Percentiles rank a stretch among this genome's conserved stretches.
Conservation (phyloP, 2,113 vertebrate genomes). For the Forbesichthys agassizii region DNA sequence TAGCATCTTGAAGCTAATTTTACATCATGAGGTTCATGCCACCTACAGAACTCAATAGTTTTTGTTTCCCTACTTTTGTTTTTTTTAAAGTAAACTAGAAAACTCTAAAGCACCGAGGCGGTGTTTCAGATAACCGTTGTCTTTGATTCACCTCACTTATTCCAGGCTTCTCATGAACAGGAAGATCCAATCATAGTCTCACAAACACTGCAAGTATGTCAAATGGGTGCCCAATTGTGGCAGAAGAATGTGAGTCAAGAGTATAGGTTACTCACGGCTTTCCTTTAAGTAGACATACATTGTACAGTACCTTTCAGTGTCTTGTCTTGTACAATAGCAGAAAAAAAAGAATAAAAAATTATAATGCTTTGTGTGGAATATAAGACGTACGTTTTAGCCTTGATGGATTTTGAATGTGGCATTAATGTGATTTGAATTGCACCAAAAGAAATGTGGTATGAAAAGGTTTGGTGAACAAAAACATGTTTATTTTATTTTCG, state of each 20-base stretch:
- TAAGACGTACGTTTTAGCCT: constrained; percentile 24
- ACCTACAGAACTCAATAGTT: not conserved
- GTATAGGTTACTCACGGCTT: constrained; percentile 24
- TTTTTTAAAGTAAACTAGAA: too few relatives aligned
- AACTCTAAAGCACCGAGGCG: too few relatives aligned
- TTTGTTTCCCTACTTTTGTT: not conserved
- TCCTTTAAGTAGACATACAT: constrained; percentile 8
- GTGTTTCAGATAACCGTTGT: constrained; percentile 5
- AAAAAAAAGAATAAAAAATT: not conserved
- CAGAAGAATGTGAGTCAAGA: constrained; percentile 15
- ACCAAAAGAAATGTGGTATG: constrained; percentile 7
- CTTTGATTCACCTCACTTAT: constrained; percentile 18
- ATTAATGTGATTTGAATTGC: constrained; percentile 21
- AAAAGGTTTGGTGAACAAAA: constrained; percentile 17
- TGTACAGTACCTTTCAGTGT: constrained; percentile 19
- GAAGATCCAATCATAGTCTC: constrained; percentile 4
- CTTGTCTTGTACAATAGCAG: constrained; percentile 25
- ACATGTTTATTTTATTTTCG: constrained; percentile 13
- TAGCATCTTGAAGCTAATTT: not conserved
- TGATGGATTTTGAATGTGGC: constrained; percentile 17
- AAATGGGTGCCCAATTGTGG: constrained; percentile 9
- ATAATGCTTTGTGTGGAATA: constrained; percentile 8
- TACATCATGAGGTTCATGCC: constrained; percentile 3
- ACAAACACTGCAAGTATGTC: not conserved
- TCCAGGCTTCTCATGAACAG: constrained; percentile 15